Evolutionary conservation across 2,888 invertebrate species (phyloP).

Genomic region (Erpobdella octoculata): DNA sequence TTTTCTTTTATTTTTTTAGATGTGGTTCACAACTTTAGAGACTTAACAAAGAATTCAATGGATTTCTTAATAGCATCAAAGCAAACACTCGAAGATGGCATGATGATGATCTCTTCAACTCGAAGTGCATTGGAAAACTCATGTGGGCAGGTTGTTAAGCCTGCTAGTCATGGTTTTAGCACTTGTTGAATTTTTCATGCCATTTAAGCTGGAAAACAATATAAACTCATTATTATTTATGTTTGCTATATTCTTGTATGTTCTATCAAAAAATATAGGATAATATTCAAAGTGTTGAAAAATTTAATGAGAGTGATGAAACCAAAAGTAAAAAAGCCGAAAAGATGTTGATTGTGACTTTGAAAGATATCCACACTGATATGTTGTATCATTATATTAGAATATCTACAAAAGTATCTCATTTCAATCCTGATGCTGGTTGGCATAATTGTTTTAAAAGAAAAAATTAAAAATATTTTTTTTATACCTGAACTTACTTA

Average conservation of each 20-base stretch:
- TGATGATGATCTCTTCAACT: background rate
- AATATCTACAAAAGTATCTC: conserved; percentile 46
- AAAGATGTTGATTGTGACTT: conserved; percentile 29
- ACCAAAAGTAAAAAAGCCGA: background rate
- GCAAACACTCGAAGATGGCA: background rate
- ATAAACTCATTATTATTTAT: too few species aligned
- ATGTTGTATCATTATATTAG: conserved; percentile 49
- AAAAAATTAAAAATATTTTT: too few species aligned
- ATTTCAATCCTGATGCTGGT: conserved; percentile 34
- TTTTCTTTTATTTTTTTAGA: background rate
- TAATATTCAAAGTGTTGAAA: too few species aligned
- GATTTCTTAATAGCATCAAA: background rate
- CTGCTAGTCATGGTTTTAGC: too few species aligned
- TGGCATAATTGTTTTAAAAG: too few species aligned
- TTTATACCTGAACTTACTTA: too few species aligned
- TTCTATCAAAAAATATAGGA: too few species aligned
- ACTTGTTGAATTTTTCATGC: too few species aligned
- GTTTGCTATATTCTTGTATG: too few species aligned
- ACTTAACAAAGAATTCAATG: background rate
- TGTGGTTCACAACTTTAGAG: background rate
- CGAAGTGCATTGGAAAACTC: background rate
- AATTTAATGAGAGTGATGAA: background rate
- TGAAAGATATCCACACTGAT: conserved; percentile 50
- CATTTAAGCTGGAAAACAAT: too few species aligned
- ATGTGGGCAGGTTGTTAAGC: too few species aligned